A percentile compares a stretch with the other conserved stretches of the same genome.
Conservation (phyloP, 2,113 vertebrate genomes). For the Channa argus region DNA sequence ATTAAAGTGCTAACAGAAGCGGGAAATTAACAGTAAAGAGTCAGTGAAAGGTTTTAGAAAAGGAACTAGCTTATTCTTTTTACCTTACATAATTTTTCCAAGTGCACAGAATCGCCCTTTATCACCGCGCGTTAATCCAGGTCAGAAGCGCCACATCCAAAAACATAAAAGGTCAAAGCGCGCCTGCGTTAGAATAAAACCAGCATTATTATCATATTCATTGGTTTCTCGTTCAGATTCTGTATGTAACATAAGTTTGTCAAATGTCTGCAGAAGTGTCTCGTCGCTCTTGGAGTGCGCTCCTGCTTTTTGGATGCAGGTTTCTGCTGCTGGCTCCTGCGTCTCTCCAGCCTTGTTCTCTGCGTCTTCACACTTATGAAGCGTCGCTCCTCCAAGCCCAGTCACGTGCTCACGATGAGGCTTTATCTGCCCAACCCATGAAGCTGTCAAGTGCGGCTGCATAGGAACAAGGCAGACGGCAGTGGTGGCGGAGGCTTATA, state of each 20-base stretch:
- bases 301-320: slow-evolving; percentile 33
- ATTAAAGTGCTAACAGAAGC: neutral
- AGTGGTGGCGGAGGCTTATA: slow-evolving; percentile 20
- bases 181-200: neutral
- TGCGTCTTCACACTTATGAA: slow-evolving; percentile 77
- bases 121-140: slow-evolving; percentile 76
- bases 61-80: slow-evolving; percentile 40
- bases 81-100: slow-evolving; percentile 85
- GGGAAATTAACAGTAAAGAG: neutral
- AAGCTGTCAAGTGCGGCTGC: slow-evolving; percentile 39
- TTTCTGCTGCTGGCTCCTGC: slow-evolving; percentile 43
- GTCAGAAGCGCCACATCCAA: slow-evolving; percentile 66
- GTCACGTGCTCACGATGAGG: slow-evolving; percentile 75
- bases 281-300: slow-evolving; percentile 48
- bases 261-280: slow-evolving; percentile 7
- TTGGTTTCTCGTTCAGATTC: slow-evolving; percentile 10
- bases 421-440: slow-evolving; percentile 67
- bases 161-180: slow-evolving; percentile 29
- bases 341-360: slow-evolving; percentile 59
- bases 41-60: neutral
- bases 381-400: slow-evolving; percentile 64
- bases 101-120: slow-evolving; percentile 72
- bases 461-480: slow-evolving; percentile 43
- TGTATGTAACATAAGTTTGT: slow-evolving; percentile 16
- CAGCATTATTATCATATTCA: neutral